phyloP scores from a whole-genome alignment of 1,140 invertebrate species.

The Alviniconcha marisindica region DNA sequence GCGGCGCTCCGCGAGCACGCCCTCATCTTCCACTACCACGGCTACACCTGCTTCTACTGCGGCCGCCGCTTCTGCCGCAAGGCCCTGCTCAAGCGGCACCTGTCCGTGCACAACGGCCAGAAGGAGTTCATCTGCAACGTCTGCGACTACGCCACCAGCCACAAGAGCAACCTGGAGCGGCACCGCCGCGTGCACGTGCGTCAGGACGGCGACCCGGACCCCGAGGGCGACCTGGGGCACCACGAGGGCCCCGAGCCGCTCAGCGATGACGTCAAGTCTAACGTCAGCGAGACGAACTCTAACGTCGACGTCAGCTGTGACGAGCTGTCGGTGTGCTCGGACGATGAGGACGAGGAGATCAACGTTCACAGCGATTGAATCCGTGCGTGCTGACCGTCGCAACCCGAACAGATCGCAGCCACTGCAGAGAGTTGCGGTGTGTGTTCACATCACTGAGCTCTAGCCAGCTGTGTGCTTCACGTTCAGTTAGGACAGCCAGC shows the following conservation, averaged over 20 bases:
- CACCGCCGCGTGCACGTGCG: constrained; percentile 73
- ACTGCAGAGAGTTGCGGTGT: too few species aligned
- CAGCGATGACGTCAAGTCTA: constrained; percentile 36
- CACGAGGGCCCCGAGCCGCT: constrained; percentile 1
- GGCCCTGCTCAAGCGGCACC: constrained; percentile 77
- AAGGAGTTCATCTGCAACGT: constrained; percentile 76
- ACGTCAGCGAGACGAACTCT: constrained; percentile 13
- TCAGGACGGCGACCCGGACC: constrained; percentile 51
- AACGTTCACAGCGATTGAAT: constrained; percentile 51
- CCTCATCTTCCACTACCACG: constrained; percentile 73
- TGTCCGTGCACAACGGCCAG: constrained; percentile 75
- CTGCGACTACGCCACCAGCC: constrained; percentile 77
- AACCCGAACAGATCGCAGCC: too few species aligned
- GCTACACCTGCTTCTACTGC: constrained; percentile 76
- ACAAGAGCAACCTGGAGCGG: constrained; percentile 78
- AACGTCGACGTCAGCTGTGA: constrained; percentile 36
- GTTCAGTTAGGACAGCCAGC: too few species aligned
- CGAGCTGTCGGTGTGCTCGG: constrained; percentile 52
- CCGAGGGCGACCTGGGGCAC: constrained; percentile 27
- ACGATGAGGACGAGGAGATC: constrained; percentile 52
- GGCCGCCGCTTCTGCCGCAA: constrained; percentile 76
- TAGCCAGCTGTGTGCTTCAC: too few species aligned
- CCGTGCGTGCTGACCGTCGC: not conserved
- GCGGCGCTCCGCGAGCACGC: constrained; percentile 75
- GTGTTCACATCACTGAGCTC: too few species aligned